Evolutionary conservation across 2,888 invertebrate species (phyloP).

Genomic region (Melieria picta): DNA sequence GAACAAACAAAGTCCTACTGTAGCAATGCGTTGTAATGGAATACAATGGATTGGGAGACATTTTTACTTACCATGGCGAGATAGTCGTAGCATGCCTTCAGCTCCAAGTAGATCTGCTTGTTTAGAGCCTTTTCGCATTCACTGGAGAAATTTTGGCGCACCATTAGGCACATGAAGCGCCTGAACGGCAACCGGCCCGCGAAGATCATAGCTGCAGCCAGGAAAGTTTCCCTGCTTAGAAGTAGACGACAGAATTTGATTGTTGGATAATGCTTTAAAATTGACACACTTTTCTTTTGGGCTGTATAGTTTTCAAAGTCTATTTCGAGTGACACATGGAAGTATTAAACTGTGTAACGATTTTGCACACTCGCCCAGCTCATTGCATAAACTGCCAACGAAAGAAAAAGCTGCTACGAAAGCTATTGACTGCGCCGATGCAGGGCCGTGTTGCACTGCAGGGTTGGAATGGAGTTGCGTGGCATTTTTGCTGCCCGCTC

Average conservation of each 20-base stretch:
- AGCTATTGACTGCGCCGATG: too few relatives aligned
- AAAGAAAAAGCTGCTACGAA: background rate
- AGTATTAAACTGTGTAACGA: too few relatives aligned
- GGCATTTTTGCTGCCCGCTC: too few relatives aligned
- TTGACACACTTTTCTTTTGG: background rate
- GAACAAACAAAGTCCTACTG: background rate
- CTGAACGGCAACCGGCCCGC: constrained; percentile 36
- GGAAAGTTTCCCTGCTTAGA: constrained; percentile 3
- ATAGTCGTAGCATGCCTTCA: constrained; percentile 79
- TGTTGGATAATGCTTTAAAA: constrained; percentile 2
- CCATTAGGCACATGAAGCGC: constrained; percentile 55
- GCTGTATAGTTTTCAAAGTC: background rate
- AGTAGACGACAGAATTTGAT: background rate
- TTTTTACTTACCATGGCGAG: constrained; percentile 74
- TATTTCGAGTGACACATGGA: background rate
- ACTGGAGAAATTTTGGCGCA: constrained; percentile 74
- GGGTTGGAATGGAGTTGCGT: too few relatives aligned
- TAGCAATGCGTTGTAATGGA: too few relatives aligned
- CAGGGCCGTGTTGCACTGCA: too few relatives aligned
- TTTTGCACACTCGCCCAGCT: background rate
- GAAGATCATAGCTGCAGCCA: constrained; percentile 39
- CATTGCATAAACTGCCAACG: background rate
- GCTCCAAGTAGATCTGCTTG: constrained; percentile 78
- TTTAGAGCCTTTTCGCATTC: constrained; percentile 76
- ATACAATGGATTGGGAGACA: background rate